Evolutionary conservation across 1,140 invertebrate species (phyloP).

Genomic region (Hylyphantes graminicola): DNA sequence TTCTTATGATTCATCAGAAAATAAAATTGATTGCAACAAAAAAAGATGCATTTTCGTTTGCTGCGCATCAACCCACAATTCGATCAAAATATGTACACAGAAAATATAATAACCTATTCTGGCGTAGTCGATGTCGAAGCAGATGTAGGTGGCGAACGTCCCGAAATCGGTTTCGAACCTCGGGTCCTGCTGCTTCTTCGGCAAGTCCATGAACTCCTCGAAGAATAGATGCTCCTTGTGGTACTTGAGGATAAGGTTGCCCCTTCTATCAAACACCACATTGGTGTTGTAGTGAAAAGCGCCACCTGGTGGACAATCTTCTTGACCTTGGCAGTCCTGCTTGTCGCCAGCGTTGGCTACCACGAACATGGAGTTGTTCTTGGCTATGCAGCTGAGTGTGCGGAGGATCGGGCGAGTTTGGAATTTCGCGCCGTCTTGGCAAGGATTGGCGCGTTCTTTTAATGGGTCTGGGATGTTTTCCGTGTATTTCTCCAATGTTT

Average conservation of each 20-base stretch:
- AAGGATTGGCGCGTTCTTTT: constrained; percentile 26
- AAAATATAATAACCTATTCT: constrained; percentile 65
- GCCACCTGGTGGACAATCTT: constrained; percentile 66
- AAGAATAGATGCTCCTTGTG: constrained; percentile 81
- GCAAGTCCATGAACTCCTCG: constrained; percentile 71
- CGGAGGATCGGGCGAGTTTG: constrained; percentile 63
- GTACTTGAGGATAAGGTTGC: constrained; percentile 75
- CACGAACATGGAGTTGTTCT: constrained; percentile 71
- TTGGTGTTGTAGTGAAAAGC: constrained; percentile 77
- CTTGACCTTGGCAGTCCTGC: background rate
- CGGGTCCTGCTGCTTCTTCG: constrained; percentile 70
- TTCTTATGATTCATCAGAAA: too few relatives aligned
- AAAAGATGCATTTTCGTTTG: too few relatives aligned
- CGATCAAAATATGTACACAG: constrained; percentile 78
- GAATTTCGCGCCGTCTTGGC: constrained; percentile 5
- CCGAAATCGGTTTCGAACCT: constrained; percentile 72
- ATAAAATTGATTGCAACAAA: too few relatives aligned
- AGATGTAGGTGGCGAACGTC: constrained; percentile 80
- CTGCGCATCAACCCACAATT: too few relatives aligned
- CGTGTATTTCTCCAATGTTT: background rate
- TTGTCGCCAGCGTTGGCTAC: constrained; percentile 75
- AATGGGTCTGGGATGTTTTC: constrained; percentile 53
- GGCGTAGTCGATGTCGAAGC: constrained; percentile 78
- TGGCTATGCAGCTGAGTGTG: constrained; percentile 73
- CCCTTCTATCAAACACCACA: constrained; percentile 76